Evolutionary conservation across 2,888 invertebrate genomes (phyloP), one percentile per base, ranked within the genome.

Genomic region (Aphodius sticticus): DNA sequence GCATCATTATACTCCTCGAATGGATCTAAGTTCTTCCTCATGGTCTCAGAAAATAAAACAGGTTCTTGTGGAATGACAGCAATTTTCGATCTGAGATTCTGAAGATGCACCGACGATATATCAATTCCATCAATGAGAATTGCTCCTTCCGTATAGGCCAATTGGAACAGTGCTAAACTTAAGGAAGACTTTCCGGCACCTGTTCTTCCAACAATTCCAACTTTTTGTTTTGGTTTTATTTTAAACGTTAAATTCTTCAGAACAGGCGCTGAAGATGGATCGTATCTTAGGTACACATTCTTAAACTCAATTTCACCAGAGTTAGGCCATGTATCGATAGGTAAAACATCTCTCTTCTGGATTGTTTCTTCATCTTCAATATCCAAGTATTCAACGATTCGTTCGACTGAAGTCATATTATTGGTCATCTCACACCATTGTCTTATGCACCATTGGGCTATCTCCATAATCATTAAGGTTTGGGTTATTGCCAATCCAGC

Each of bases 321-420:
- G 71, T 92, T 90, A 0, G 96, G 96, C 96, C 96, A 96, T 0
- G 36, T 69, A 0, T 76, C 71, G 36, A 75, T 35, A 6, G 81
- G 79, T 70, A 78, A 72, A 76, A 69, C 37, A 35, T 77, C 69
- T 36, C 76, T 77, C 53, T 80, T 76, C 88, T 69, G 81, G 15
- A 78, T 78, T 16, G 80, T 78, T 7, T 79, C 77, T 84, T 95
- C 95, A 0, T 92, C 84, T 0, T 93, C 92, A 2, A 97, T 87
- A 69, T 93, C 92, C 0, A 93, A 93, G 86, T 97, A 98, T 85
- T 97, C 97, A 7, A 96, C 84, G 15, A 95, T 92, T 88, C 97
- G 92, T 89, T 99, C 98, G 0, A 99, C 98, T 12, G 96, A 95
- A 4, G 96, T 96, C 96, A 96, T 96, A 84, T 94, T 95, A 86